Percentiles rank a stretch among this genome's conserved stretches.
Evolutionary conservation across 2,113 vertebrate genomes (phyloP).

Genomic region (Alectura lathami): DNA sequence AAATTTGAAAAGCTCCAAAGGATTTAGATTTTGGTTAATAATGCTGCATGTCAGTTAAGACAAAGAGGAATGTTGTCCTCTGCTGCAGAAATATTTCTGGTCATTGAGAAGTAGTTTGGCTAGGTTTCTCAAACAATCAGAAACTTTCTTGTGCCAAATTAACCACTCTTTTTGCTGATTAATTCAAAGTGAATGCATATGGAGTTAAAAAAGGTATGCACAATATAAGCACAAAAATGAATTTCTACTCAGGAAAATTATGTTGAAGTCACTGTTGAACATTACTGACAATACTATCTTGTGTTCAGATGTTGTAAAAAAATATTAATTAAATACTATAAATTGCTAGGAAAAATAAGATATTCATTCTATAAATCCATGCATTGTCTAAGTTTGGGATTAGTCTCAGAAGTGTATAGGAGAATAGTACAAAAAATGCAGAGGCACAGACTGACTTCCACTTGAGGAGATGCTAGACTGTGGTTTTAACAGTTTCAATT

Average conservation of each 20-base stretch:
- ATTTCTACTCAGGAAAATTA: background rate
- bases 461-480: background rate
- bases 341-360: background rate
- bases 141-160: background rate
- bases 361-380: background rate
- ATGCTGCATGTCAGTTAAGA: background rate
- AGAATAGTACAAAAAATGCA: background rate
- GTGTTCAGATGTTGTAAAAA: background rate
- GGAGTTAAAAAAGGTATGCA: background rate
- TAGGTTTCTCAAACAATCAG: background rate
- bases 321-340: background rate
- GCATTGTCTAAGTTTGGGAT: background rate
- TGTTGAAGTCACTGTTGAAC: background rate
- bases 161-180: background rate
- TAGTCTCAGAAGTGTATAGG: background rate
- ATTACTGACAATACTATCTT: background rate
- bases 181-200: background rate
- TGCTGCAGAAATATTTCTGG: background rate
- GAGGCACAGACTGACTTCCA: background rate
- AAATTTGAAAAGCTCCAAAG: background rate
- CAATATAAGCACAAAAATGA: background rate
- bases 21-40: background rate
- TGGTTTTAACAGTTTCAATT: background rate
- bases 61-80: background rate
- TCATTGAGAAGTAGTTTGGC: background rate